Base-by-base conservation (phyloP, 2,797 vertebrate genomes). In the Acridotheres tristis region DNA sequence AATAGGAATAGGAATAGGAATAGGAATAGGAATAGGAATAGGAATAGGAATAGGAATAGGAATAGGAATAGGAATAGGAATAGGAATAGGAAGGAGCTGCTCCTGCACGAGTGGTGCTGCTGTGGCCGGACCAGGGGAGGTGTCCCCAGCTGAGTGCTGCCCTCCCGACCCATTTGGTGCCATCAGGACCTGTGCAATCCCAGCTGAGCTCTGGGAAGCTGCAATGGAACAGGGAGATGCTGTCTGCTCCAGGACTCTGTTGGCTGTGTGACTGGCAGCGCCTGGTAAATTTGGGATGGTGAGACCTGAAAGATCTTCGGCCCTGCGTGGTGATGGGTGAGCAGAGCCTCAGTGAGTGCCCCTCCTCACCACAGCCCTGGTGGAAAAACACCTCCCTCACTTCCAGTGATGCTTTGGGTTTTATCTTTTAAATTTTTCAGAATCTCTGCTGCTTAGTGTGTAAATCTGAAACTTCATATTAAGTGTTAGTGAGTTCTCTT, bases 261-360 rank as follows among this genome's bases (percentile, higher is more conserved):
- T n/a, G 48, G 25, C 23, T 1, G 1, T 0, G 0, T 11, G 57
- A 6, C 43, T 19, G 51, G 29, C 36, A 10, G 27, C 0, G 13
- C 20, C 25, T 71, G 51, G n/a, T 22, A 30, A 29, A 12, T 43
- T 45, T 34, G 59, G 40, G 43, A 19, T 32, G 42, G 57, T 20
- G 51, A 43, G 40, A 59, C 20, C 40, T 10, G 50, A 11, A 47
- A 51, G 63, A 38, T 15, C 20, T 38, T 27, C 38, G 13, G 34
- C 6, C 3, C 23, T 5, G 13, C 9, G 36, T 25, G 42, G 13
- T 63, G 26, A 34, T n/a, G 62, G 73, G 27, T 40, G 59, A 61
- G 68, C 50, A 19, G 32, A 27, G 16, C 27, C 26, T 26, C 43
- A 43, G 1, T 10, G 27, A 29, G 40, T 11, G 30, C 6, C 36